Base-by-base conservation (phyloP, 1,140 invertebrate genomes). In the Trinorchestia longiramus region DNA sequence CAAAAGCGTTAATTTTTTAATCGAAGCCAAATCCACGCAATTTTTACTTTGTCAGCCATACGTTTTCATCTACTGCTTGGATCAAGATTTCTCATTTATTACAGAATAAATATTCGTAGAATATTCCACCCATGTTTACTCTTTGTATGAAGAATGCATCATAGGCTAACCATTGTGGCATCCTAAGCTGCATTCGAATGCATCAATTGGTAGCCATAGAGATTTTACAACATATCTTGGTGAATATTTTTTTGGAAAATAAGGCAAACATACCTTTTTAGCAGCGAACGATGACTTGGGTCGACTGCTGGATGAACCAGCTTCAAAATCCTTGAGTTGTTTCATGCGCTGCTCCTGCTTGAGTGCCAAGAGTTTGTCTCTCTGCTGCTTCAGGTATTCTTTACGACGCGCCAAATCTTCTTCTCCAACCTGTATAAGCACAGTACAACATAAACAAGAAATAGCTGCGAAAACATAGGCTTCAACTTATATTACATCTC, bases 361-460 rank as follows among this genome's bases (percentile, higher is more conserved):
- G 97, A 99, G 97, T 41, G 98, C 98, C 53, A 99, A 97, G 42
- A 99, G 98, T 97, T 99, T 99, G 97, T 99, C 99, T 45, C 99
- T 98, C 97, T 99, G 99, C 92, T 98, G 98, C 53, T 98, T 98
- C 44, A 99, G 97, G 97, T 99, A 99, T 97, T 98, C 98, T 97
- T 99, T 98, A 0, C 99, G 97, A 95, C 98, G 98, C 96, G 98
- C 98, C n/a, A 99, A 97, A 97, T 99, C 99, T 95, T 98, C 98
- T 42, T 97, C 97, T 95, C 97, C 97, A 94, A 97, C 96, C 40
- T 97, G 97, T 42, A 57, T 42, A 17, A 96, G 62, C 15, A 77
- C 15, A 77, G 1, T 77, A 77, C 3, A 77, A 36, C 28, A 23
- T 36, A 77, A 77, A 28, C 62, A 36, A 36, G 15, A 77, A 77